Percentiles rank a stretch among this genome's conserved stretches.
These are phyloP conservation scores for Resseliella maxima DNA, from an alignment of 2,888 invertebrate genomes.

Conservation along the genomic window DNA sequence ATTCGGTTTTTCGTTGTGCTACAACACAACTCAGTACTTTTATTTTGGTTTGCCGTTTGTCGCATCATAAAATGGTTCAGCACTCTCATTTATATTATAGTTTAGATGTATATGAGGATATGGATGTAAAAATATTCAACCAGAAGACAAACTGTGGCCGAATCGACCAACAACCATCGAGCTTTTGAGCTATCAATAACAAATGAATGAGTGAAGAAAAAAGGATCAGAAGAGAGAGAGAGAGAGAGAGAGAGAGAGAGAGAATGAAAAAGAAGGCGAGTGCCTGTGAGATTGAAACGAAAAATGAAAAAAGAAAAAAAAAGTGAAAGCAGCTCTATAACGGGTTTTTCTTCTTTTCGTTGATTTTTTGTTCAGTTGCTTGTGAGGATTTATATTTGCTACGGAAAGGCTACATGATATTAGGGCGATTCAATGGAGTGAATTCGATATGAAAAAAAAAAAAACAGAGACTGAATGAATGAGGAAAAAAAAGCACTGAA, in stretches of 20 bases:
- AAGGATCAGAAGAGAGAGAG: too few relatives aligned
- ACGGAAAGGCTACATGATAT: neutral
- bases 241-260: too few relatives aligned
- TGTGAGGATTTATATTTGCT: neutral
- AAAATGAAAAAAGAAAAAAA: neutral
- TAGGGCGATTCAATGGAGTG: conserved; percentile 6
- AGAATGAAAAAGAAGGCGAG: too few relatives aligned
- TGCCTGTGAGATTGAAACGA: too few relatives aligned
- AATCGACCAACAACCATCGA: neutral
- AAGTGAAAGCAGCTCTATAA: neutral
- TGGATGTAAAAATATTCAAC: conserved; percentile 13
- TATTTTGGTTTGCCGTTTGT: neutral
- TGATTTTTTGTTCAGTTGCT: too few relatives aligned
- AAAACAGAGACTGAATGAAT: too few relatives aligned
- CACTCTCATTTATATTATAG: conserved; percentile 16
- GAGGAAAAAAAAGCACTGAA: neutral
- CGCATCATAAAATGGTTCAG: conserved; percentile 9
- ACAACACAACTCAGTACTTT: neutral
- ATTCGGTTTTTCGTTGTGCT: neutral
- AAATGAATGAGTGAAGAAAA: neutral
- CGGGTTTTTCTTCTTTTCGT: neutral
- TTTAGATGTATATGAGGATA: neutral
- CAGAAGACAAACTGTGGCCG: conserved; percentile 1
- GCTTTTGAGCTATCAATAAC: too few relatives aligned
- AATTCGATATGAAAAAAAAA: neutral